Percentiles rank a stretch among this genome's conserved stretches.
These are phyloP conservation scores for Phymatocera aterrima DNA, from an alignment of 2,888 invertebrate species.

Conservation along the genomic window DNA sequence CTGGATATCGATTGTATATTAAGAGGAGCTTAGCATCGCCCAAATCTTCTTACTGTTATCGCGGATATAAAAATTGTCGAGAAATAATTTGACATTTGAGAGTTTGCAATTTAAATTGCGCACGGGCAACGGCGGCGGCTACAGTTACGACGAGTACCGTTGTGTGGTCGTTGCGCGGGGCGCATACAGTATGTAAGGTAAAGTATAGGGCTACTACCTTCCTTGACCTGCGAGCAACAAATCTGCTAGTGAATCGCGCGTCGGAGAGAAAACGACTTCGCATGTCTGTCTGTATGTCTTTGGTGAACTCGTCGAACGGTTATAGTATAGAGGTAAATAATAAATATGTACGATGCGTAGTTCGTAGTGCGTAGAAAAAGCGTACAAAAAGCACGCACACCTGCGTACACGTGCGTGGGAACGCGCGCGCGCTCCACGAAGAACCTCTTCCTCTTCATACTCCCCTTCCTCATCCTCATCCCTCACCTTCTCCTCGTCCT, in stretches of 20 bases:
- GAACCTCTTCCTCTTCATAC: not conserved
- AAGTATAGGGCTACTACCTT: not conserved
- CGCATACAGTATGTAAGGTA: not conserved
- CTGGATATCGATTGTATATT: slow-evolving; percentile 7
- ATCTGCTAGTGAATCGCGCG: not conserved
- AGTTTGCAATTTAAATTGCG: slow-evolving; percentile 19
- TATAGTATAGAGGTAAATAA: slow-evolving; percentile 28
- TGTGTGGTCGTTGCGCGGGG: not conserved
- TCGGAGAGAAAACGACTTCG: not conserved
- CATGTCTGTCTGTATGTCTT: slow-evolving; percentile 9
- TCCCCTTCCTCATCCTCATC: too few species aligned
- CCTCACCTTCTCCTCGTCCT: not conserved
- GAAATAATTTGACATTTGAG: not conserved
- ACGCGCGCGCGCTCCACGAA: slow-evolving; percentile 14
- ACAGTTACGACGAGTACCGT: slow-evolving; percentile 41
- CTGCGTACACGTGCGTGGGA: slow-evolving; percentile 41
- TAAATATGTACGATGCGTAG: slow-evolving; percentile 41
- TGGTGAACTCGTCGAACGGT: slow-evolving; percentile 33
- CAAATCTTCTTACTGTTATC: not conserved
- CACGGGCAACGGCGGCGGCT: not conserved
- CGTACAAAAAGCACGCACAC: slow-evolving; percentile 39
- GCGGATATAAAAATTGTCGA: slow-evolving; percentile 9
- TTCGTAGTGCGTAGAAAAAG: slow-evolving; percentile 38
- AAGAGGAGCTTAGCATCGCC: not conserved
- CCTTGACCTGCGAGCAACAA: slow-evolving; percentile 19